These are phyloP conservation scores for Clamator glandarius DNA, from an alignment of 2,797 vertebrate species.

Conservation along the genomic window DNA sequence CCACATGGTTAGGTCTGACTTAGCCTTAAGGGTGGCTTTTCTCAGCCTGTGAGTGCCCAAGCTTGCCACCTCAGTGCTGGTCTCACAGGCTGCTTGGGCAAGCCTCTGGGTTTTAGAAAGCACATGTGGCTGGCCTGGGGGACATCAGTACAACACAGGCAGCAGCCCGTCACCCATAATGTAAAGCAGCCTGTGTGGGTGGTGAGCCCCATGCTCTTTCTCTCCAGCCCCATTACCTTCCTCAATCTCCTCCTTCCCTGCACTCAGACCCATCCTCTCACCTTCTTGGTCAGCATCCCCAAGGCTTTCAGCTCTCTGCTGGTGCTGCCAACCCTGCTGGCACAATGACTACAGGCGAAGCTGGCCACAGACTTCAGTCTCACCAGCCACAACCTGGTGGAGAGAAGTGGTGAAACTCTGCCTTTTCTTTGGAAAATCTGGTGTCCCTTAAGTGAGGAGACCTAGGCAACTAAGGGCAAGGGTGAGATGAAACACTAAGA, in stretches of 20 bases:
- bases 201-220: background rate
- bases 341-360: accelerated
- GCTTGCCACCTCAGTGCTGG: background rate
- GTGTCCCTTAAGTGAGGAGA: background rate
- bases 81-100: background rate
- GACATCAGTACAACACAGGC: background rate
- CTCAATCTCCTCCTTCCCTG: background rate
- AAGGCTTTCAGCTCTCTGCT: background rate
- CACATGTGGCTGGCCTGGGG: accelerated
- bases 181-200: accelerated
- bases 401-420: background rate
- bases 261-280: background rate
- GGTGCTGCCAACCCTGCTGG: background rate
- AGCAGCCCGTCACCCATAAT: background rate
- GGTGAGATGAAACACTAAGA: background rate
- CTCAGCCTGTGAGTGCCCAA: background rate
- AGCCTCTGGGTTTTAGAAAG: background rate
- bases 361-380: background rate
- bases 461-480: background rate
- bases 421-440: background rate
- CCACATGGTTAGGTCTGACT: background rate
- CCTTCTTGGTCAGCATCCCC: background rate
- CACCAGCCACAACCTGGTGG: background rate
- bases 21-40: background rate
- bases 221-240: background rate